Percentiles rank a stretch among this genome's conserved stretches.
These are phyloP conservation scores for Coranthus polyacanthus DNA, from an alignment of 2,797 vertebrate species.

Conservation along the genomic window DNA sequence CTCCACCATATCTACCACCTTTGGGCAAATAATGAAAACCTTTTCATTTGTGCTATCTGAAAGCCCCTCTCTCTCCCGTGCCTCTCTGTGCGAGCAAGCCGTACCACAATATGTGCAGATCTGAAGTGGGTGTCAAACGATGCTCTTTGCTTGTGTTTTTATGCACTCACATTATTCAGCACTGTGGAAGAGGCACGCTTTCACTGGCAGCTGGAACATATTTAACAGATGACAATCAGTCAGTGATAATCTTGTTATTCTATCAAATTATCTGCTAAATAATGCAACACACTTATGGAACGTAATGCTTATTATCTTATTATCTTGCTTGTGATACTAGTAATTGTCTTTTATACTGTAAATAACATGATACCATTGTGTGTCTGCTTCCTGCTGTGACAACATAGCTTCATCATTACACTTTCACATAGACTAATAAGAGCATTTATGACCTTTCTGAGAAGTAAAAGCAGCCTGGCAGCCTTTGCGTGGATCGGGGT, in stretches of 20 bases:
- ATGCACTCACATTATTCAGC: slow-evolving; percentile 16
- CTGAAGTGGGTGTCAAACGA: slow-evolving; percentile 16
- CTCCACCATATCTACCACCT: slow-evolving; percentile 1
- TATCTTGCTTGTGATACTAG: neutral
- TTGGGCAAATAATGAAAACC: too few species aligned
- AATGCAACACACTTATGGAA: neutral
- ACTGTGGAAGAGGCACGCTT: neutral
- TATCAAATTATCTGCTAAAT: slow-evolving; percentile 1
- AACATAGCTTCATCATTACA: slow-evolving; percentile 2
- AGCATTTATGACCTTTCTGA: slow-evolving; percentile 18
- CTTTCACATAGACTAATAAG: neutral
- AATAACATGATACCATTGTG: slow-evolving; percentile 11
- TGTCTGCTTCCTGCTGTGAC: slow-evolving; percentile 8
- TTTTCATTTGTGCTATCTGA: too few species aligned
- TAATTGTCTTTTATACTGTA: too few species aligned
- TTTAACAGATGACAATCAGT: neutral
- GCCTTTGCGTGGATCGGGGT: slow-evolving; percentile 1
- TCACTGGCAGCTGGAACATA: neutral
- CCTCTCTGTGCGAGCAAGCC: too few species aligned
- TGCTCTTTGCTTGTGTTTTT: slow-evolving; percentile 1
- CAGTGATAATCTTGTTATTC: slow-evolving; percentile 5
- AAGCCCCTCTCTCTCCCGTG: too few species aligned
- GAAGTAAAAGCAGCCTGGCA: slow-evolving; percentile 26
- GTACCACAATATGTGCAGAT: slow-evolving; percentile 18
- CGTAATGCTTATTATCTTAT: neutral